Base-by-base conservation (phyloP, 2,888 invertebrate genomes). In the Tetragonula carbonaria region DNA sequence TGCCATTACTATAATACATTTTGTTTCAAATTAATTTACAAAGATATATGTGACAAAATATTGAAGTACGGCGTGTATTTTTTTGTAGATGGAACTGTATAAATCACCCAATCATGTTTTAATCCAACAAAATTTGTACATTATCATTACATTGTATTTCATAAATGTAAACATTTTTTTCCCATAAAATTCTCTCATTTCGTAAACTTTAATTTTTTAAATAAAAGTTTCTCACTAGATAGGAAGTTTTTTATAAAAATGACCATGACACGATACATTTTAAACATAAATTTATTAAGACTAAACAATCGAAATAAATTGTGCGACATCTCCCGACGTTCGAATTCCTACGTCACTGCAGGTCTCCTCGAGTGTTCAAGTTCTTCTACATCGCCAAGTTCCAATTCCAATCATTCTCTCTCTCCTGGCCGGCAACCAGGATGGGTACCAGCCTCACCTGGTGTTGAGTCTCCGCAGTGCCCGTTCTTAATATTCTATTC, bases 221-320 rank as follows among this genome's bases (percentile, higher is more conserved):
- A 55, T 55, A 53, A 65, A 18, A 23, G 16, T 50, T 53, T 70
- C 28, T 51, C 4, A n/a, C 45, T 18, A 50, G 21, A 33, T 23
- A 21, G 45, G 28, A n/a, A 18, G 23, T 6, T 38, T 62, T 53
- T n/a, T 38, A 67, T 65, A 59, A 23, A 16, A 75, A 79, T 8
- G 67, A 65, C 33, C 68, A 51, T 67, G 13, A 53, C 51, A 66
- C 65, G 45, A 66, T 67, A 71, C 90, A 89, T 87, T 90, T 92
- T 89, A 88, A 91, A 92, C 88, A 86, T 89, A 89, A 78, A 84
- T 92, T 92, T 93, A 93, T 93, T 93, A 88, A 90, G 82, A 90
- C 90, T 92, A 92, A 89, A 85, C 90, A 90, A 89, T 91, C 89
- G 84, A 93, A 93, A 92, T 92, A 91, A 93, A 92, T 86, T 85